Percentiles rank a stretch among this genome's conserved stretches.
Evolutionary conservation across 2,888 invertebrate genomes (phyloP).

Genomic region (Tricholauxania praeusta): DNA sequence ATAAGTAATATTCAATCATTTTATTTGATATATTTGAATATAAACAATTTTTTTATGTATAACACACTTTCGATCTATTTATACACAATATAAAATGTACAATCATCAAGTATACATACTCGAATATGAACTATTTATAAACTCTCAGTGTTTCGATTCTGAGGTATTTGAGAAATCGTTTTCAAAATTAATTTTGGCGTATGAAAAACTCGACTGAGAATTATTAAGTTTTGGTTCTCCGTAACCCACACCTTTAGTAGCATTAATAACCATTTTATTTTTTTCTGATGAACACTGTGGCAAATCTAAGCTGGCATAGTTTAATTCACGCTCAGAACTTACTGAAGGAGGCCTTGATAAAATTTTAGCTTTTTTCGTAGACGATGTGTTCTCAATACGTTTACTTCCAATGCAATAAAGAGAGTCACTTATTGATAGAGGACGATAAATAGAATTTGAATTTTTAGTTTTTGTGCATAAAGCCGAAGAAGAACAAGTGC

Average conservation of each 20-base stretch:
- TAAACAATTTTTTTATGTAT: too few species aligned
- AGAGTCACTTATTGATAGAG: conserved; percentile 38
- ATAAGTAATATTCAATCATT: too few species aligned
- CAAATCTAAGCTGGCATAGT: conserved; percentile 77
- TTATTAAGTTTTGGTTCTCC: conserved; percentile 44
- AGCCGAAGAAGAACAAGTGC: conserved; percentile 52
- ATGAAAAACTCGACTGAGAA: conserved; percentile 69
- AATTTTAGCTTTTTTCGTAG: neutral
- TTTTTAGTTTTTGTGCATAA: conserved; percentile 39
- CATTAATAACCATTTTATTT: conserved; percentile 54
- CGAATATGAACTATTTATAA: too few species aligned
- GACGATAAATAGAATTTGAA: conserved; percentile 41
- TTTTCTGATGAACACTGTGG: conserved; percentile 56
- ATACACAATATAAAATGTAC: too few species aligned
- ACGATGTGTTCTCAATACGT: conserved; percentile 20
- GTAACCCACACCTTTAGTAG: conserved; percentile 58
- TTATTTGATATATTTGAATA: too few species aligned
- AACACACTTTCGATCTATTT: too few species aligned
- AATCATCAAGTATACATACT: too few species aligned
- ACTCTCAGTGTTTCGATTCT: too few species aligned
- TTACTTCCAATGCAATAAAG: conserved; percentile 49
- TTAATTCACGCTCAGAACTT: conserved; percentile 69
- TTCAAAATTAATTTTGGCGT: conserved; percentile 86
- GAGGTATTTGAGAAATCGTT: conserved; percentile 34
- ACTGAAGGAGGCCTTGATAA: conserved; percentile 60